Conservation (phyloP, 2,888 invertebrate genomes). For the Bombyx huttoni region DNA sequence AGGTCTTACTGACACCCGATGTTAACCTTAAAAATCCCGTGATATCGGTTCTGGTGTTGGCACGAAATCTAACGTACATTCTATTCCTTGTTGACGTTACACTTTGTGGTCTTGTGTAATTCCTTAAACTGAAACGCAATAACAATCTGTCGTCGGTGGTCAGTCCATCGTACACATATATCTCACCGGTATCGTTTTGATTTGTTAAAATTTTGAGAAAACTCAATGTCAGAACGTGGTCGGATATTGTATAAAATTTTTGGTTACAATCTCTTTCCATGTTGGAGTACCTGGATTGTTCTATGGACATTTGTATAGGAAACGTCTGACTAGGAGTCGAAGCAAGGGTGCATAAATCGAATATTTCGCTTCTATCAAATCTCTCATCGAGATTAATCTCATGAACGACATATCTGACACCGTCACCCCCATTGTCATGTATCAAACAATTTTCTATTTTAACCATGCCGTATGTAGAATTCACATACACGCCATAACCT, state of each 20-base stretch:
- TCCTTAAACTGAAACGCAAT: conserved; percentile 80
- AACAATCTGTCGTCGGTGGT: conserved; percentile 79
- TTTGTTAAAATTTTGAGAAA: conserved; percentile 87
- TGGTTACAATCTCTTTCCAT: conserved; percentile 82
- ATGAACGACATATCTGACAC: conserved; percentile 87
- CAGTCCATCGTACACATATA: conserved; percentile 86
- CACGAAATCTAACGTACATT: conserved; percentile 84
- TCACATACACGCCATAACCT: conserved; percentile 91
- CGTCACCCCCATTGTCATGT: conserved; percentile 91
- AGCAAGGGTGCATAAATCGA: conserved; percentile 88
- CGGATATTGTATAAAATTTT: conserved; percentile 82
- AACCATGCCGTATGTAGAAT: conserved; percentile 88
- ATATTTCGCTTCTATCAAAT: conserved; percentile 81
- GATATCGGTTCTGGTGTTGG: conserved; percentile 79
- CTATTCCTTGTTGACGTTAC: conserved; percentile 86
- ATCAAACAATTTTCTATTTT: conserved; percentile 84
- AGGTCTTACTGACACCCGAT: conserved; percentile 82
- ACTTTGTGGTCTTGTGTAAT: conserved; percentile 90
- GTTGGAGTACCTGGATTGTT: conserved; percentile 82
- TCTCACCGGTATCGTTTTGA: conserved; percentile 79
- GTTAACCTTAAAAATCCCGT: conserved; percentile 84
- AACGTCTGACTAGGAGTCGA: conserved; percentile 89
- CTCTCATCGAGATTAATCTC: conserved; percentile 84
- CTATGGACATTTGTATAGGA: conserved; percentile 86
- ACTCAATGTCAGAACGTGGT: conserved; percentile 87